Conservation (phyloP, 2,888 invertebrate species). For the Parasteatoda lunata region DNA sequence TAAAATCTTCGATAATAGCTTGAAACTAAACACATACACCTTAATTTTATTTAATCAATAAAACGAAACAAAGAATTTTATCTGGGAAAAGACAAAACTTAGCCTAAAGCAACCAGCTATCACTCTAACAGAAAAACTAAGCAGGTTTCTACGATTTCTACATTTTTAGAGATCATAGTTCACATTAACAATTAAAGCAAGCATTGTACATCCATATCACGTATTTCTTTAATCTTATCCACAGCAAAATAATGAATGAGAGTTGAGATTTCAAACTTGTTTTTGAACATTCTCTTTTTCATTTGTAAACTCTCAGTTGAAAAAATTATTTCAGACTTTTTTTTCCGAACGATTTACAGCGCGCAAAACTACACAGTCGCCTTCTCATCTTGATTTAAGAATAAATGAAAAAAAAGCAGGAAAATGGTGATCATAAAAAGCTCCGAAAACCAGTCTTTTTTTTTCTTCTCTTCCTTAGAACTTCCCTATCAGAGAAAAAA, state of each 20-base stretch:
- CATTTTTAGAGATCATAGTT: conserved; percentile 19
- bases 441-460: background rate
- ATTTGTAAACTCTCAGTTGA: background rate
- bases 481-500: conserved; percentile 25
- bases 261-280: conserved; percentile 25
- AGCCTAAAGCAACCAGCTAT: background rate
- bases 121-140: background rate
- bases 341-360: background rate
- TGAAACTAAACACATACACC: no score
- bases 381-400: conserved; percentile 13
- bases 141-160: background rate
- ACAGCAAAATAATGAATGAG: background rate
- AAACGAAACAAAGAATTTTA: no score
- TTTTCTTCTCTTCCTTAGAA: background rate
- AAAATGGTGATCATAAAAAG: background rate
- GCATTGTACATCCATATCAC: conserved; percentile 45
- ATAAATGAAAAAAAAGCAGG: conserved; percentile 13
- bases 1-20: no score
- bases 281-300: background rate
- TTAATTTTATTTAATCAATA: no score
- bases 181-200: background rate
- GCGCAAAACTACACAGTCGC: no score
- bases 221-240: conserved; percentile 44
- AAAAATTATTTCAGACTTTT: background rate
- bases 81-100: background rate